Evolutionary conservation across 2,888 invertebrate species (phyloP).

Genomic region (Hyalella azteca): DNA sequence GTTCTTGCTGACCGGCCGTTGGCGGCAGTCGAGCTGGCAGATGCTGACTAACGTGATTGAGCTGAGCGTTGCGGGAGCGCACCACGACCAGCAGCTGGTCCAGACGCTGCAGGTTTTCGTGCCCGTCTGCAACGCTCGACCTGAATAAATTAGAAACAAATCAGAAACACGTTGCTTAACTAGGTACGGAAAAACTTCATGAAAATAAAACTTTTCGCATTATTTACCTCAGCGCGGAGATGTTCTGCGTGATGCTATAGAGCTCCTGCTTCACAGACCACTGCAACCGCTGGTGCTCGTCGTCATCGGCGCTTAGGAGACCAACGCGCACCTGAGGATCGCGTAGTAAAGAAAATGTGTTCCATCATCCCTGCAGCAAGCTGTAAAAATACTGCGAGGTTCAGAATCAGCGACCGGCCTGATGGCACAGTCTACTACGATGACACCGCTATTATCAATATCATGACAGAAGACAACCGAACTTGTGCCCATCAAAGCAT

Average conservation of each 20-base stretch:
- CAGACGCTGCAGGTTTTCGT: neutral
- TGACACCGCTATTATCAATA: too few relatives aligned
- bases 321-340: neutral
- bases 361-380: too few relatives aligned
- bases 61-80: slow-evolving; percentile 20
- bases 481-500: too few relatives aligned
- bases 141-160: too few relatives aligned
- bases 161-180: too few relatives aligned
- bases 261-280: neutral
- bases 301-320: slow-evolving; percentile 1
- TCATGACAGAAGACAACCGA: too few relatives aligned
- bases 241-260: slow-evolving; percentile 12
- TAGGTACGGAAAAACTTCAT: too few relatives aligned
- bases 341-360: too few relatives aligned
- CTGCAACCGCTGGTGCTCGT: neutral
- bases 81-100: neutral
- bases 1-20: neutral
- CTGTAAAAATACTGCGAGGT: too few relatives aligned
- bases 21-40: slow-evolving; percentile 41
- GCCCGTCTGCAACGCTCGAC: neutral
- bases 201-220: too few relatives aligned
- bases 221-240: neutral
- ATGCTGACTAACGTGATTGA: slow-evolving; percentile 40
- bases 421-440: too few relatives aligned
- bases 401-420: too few relatives aligned